These are phyloP conservation scores for Venturia canescens DNA, from an alignment of 1,140 invertebrate genomes.

Conservation along the genomic window DNA sequence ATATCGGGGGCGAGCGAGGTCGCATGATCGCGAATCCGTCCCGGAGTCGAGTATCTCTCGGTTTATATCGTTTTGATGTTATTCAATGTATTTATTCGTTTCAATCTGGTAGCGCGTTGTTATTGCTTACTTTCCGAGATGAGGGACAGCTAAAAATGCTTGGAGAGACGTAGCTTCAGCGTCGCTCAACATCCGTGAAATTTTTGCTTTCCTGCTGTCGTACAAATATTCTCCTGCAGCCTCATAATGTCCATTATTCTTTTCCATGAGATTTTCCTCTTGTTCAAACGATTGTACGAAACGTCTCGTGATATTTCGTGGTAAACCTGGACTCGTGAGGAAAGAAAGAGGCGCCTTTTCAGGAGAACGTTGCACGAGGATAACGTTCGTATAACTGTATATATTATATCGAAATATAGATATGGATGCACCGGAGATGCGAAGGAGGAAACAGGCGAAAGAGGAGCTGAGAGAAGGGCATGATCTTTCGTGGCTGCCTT, in stretches of 20 bases:
- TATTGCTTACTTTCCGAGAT: neutral
- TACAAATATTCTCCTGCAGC: neutral
- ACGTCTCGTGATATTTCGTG: conserved; percentile 23
- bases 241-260: neutral
- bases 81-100: conserved; percentile 29
- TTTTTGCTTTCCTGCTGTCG: conserved; percentile 20
- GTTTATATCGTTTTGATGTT: conserved; percentile 37
- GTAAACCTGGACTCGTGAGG: conserved; percentile 8
- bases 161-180: neutral
- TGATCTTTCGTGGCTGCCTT: conserved; percentile 54
- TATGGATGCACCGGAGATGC: neutral
- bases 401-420: neutral
- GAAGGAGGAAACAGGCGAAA: neutral
- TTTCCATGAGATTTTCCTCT: conserved; percentile 31
- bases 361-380: conserved; percentile 40
- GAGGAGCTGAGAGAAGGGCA: conserved; percentile 23
- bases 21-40: neutral
- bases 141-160: neutral
- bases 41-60: conserved; percentile 41
- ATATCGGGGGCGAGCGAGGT: neutral
- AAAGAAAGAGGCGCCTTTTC: neutral
- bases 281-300: conserved; percentile 6
- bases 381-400: neutral
- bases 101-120: no score
- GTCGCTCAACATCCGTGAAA: neutral